Evolutionary conservation across 2,888 invertebrate genomes (phyloP).

Genomic region (Drosophila percnosoma): DNA sequence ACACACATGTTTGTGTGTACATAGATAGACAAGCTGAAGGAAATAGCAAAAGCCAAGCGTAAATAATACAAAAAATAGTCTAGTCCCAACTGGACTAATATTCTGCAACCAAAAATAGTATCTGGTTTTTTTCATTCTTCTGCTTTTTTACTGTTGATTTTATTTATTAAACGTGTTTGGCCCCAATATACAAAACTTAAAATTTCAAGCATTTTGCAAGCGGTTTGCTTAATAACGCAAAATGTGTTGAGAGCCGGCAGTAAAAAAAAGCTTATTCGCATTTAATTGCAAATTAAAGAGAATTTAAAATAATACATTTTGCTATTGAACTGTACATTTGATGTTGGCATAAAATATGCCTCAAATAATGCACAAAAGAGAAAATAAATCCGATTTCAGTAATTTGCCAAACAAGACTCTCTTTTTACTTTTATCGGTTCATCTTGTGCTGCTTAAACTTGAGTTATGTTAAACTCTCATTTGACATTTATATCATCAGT

Average conservation of each 20-base stretch:
- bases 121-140: neutral
- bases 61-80: slow-evolving; percentile 14
- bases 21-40: slow-evolving; percentile 6
- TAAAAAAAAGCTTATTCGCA: neutral
- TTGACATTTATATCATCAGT: neutral
- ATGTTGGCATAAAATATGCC: neutral
- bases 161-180: slow-evolving; percentile 39
- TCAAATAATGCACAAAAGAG: neutral
- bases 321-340: neutral
- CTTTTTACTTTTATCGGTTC: neutral
- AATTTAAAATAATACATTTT: neutral
- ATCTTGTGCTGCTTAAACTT: neutral
- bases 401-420: neutral
- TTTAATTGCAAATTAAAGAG: neutral
- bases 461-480: neutral
- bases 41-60: slow-evolving; percentile 1
- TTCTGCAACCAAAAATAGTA: slow-evolving; percentile 31
- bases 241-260: neutral
- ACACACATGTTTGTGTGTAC: slow-evolving; percentile 2
- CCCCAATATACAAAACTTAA: slow-evolving; percentile 5
- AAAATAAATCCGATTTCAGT: neutral
- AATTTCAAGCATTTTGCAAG: neutral
- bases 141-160: slow-evolving; percentile 16
- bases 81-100: slow-evolving; percentile 43
- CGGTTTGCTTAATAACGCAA: no score